Evolutionary conservation across 92 coral and sea anemone species (phyloP).

Genomic region (Parazoanthus swiftii): DNA sequence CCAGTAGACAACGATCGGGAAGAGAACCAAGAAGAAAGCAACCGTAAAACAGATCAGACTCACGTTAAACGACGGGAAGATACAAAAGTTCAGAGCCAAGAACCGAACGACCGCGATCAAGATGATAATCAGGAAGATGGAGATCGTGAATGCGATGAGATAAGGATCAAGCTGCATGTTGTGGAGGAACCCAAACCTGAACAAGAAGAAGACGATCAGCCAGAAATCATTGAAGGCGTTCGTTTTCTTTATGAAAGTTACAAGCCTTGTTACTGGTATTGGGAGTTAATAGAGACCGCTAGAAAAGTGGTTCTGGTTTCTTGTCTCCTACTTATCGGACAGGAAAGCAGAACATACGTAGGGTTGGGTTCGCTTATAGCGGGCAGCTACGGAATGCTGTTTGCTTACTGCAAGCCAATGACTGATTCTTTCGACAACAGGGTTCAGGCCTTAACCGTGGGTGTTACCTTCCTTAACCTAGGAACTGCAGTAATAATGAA

Average conservation of each 20-base stretch:
- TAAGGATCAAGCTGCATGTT: too few relatives aligned
- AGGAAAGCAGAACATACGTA: not conserved
- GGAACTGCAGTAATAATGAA: slow-evolving; percentile 4
- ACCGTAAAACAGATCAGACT: too few relatives aligned
- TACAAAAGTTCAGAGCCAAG: too few relatives aligned
- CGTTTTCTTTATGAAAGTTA: not conserved
- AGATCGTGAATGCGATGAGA: too few relatives aligned
- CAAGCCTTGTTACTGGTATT: not conserved
- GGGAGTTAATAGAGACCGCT: slow-evolving; percentile 9
- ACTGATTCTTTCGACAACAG: not conserved
- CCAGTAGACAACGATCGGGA: too few relatives aligned
- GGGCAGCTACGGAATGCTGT: not conserved
- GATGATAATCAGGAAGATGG: too few relatives aligned
- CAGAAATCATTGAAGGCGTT: not conserved
- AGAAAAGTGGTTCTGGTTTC: slow-evolving; percentile 9
- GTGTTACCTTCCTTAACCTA: slow-evolving; percentile 1
- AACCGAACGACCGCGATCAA: too few relatives aligned
- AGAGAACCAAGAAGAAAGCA: too few relatives aligned
- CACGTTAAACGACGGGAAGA: too few relatives aligned
- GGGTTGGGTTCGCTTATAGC: not conserved
- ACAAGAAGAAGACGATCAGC: not conserved
- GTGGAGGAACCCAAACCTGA: too few relatives aligned
- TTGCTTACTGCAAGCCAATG: not conserved
- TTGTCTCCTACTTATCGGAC: not conserved
- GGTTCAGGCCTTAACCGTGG: not conserved